These are phyloP conservation scores for Apodemia hepburni DNA, from an alignment of 2,888 invertebrate species.

Conservation along the genomic window DNA sequence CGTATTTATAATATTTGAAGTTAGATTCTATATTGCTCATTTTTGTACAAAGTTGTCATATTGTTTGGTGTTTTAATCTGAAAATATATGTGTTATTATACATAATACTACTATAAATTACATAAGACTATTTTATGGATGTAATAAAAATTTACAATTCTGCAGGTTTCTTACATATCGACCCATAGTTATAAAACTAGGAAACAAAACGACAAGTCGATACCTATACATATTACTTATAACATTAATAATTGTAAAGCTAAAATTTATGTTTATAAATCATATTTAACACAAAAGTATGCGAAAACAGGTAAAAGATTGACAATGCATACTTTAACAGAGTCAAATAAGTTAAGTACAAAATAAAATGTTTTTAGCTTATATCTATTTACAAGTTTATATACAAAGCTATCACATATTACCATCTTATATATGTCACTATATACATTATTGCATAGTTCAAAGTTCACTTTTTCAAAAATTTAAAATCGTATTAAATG, in stretches of 20 bases:
- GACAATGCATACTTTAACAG: slow-evolving; percentile 39
- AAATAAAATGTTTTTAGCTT: slow-evolving; percentile 60
- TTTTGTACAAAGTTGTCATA: slow-evolving; percentile 77
- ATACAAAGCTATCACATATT: slow-evolving; percentile 79
- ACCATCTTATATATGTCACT: slow-evolving; percentile 71
- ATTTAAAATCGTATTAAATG: slow-evolving; percentile 30
- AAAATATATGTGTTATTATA: slow-evolving; percentile 55
- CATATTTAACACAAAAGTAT: slow-evolving; percentile 17
- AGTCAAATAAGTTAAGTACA: slow-evolving; percentile 70
- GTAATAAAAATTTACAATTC: slow-evolving; percentile 45
- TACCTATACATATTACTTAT: slow-evolving; percentile 4
- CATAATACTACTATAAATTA: slow-evolving; percentile 52
- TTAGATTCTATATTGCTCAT: slow-evolving; percentile 76
- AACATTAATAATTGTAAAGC: slow-evolving; percentile 18
- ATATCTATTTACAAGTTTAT: slow-evolving; percentile 73
- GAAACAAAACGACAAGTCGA: slow-evolving; percentile 28
- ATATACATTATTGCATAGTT: slow-evolving; percentile 77
- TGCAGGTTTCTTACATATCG: slow-evolving; percentile 19
- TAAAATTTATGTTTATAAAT: slow-evolving; percentile 16
- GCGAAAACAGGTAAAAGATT: slow-evolving; percentile 26
- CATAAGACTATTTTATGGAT: slow-evolving; percentile 43
- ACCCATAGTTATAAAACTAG: slow-evolving; percentile 31
- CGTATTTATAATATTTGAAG: slow-evolving; percentile 58
- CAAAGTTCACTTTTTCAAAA: slow-evolving; percentile 51
- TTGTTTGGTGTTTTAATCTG: slow-evolving; percentile 74